phyloP scores from a whole-genome alignment of 2,888 invertebrate species.

The Lepidochitona cinerea region DNA sequence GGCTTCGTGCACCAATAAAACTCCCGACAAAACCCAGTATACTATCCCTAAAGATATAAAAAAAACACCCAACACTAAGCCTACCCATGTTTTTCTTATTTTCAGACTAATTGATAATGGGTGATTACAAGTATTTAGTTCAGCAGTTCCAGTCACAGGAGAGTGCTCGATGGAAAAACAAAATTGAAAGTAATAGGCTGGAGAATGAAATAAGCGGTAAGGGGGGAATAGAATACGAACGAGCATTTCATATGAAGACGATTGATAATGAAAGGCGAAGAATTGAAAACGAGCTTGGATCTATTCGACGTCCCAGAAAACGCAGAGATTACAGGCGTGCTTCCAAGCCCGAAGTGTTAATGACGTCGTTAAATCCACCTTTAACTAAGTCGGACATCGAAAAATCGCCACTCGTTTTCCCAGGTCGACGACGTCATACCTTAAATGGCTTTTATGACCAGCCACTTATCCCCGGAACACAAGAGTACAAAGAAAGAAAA shows the following conservation, averaged over 20 bases:
- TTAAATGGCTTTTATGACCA: neutral
- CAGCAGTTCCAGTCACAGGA: neutral
- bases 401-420: neutral
- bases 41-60: too few relatives aligned
- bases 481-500: neutral
- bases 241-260: neutral
- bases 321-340: neutral
- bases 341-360: neutral
- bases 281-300: neutral
- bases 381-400: neutral
- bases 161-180: slow-evolving; percentile 2
- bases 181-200: neutral
- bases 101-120: too few relatives aligned
- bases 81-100: too few relatives aligned
- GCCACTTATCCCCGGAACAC: neutral
- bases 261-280: neutral
- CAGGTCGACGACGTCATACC: neutral
- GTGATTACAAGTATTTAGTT: neutral
- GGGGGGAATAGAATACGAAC: neutral
- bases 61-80: too few relatives aligned
- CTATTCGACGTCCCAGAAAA: neutral
- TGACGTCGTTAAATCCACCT: neutral
- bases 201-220: neutral
- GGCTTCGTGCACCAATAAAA: too few relatives aligned
- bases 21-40: too few relatives aligned